A percentile compares a stretch with the other conserved stretches of the same genome.
Conservation (phyloP, 1,140 invertebrate genomes). For the Scaptodrosophila lebanonensis region DNA sequence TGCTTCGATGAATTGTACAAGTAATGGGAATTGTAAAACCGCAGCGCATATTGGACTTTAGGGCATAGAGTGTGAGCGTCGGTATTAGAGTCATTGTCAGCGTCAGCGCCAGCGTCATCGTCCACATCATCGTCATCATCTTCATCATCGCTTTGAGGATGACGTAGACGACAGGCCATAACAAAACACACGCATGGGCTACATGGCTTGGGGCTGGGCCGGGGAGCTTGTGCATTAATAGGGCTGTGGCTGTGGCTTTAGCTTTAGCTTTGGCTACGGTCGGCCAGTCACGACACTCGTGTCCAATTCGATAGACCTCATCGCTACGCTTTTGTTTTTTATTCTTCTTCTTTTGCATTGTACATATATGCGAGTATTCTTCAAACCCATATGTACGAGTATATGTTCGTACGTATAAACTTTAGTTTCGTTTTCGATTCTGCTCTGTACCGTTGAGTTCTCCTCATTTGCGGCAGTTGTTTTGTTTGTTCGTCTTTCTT, state of each 20-base stretch:
- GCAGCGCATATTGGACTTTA: too few relatives aligned
- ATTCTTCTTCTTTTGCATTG: conserved; percentile 7
- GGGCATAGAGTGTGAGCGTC: too few relatives aligned
- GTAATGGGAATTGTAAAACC: too few relatives aligned
- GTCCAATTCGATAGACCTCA: conserved; percentile 30
- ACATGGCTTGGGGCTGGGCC: too few relatives aligned
- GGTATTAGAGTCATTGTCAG: too few relatives aligned
- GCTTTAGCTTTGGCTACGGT: neutral
- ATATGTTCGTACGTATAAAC: neutral
- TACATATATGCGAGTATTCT: neutral
- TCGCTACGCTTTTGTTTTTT: conserved; percentile 23
- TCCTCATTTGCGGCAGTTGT: conserved; percentile 3
- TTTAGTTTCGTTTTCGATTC: conserved; percentile 41
- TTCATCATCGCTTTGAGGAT: too few relatives aligned
- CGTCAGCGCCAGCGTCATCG: too few relatives aligned
- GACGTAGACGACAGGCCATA: too few relatives aligned
- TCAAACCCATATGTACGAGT: conserved; percentile 15
- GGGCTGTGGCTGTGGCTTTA: neutral
- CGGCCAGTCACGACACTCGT: conserved; percentile 18
- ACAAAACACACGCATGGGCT: too few relatives aligned
- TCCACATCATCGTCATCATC: too few relatives aligned
- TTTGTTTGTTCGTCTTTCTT: conserved; percentile 19
- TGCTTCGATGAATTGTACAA: too few relatives aligned
- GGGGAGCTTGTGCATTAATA: too few relatives aligned
- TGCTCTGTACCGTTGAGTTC: conserved; percentile 37